Percentiles rank a stretch among this genome's conserved stretches.
phyloP scores from a whole-genome alignment of 1,140 invertebrate species.

The Hycleus cichorii region DNA sequence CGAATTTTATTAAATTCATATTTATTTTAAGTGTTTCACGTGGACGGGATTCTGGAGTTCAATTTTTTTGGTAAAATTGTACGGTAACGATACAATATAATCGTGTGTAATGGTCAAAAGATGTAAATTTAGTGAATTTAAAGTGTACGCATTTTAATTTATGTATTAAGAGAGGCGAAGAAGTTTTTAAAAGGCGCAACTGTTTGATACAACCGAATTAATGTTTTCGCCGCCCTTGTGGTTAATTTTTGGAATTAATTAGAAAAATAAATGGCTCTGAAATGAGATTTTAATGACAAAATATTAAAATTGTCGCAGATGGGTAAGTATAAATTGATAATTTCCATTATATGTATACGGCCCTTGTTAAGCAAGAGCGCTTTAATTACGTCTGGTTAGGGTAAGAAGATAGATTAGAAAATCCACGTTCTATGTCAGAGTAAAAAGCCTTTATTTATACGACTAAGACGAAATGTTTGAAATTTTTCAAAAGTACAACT shows the following conservation, averaged over 20 bases:
- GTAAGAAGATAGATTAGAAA: slow-evolving; percentile 34
- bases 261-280: slow-evolving; percentile 30
- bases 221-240: slow-evolving; percentile 23
- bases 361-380: slow-evolving; percentile 31
- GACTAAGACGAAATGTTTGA: slow-evolving; percentile 7
- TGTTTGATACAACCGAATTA: slow-evolving; percentile 17
- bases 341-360: slow-evolving; percentile 31
- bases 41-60: neutral
- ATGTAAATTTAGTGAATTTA: neutral
- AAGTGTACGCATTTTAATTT: neutral
- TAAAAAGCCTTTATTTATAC: slow-evolving; percentile 11
- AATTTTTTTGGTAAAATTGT: neutral
- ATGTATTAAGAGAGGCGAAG: slow-evolving; percentile 14
- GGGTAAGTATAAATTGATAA: slow-evolving; percentile 37
- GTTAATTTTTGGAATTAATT: slow-evolving; percentile 37
- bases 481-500: neutral
- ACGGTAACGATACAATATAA: neutral
- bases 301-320: slow-evolving; percentile 38
- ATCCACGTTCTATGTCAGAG: slow-evolving; percentile 21
- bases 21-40: too few species aligned
- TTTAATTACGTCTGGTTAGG: slow-evolving; percentile 34
- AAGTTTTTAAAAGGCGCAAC: slow-evolving; percentile 7
- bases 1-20: neutral
- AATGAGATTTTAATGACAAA: slow-evolving; percentile 38
- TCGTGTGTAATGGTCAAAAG: neutral